Conservation (phyloP, 2,797 vertebrate species). For the Acanthurus lineatus region DNA sequence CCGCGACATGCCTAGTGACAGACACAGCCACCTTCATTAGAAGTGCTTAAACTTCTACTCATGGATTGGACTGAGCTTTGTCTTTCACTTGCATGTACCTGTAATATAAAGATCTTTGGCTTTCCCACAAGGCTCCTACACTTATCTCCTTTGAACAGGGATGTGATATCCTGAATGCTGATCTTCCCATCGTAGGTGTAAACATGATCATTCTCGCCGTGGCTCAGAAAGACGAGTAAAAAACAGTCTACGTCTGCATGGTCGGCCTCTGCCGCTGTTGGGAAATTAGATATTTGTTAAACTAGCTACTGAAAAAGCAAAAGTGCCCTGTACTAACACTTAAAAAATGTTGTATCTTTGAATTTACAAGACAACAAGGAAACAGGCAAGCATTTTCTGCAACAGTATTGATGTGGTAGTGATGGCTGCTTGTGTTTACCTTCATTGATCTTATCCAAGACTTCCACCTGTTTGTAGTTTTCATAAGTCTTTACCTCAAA, state of each 20-base stretch:
- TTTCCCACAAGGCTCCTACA: slow-evolving; percentile 93
- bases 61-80: fast-evolving
- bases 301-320: neutral
- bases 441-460: slow-evolving; percentile 82
- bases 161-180: slow-evolving; percentile 86
- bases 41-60: too few relatives aligned
- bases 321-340: neutral
- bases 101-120: slow-evolving; percentile 97
- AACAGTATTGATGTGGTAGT: neutral
- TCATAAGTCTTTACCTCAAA: slow-evolving; percentile 91
- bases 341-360: neutral
- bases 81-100: slow-evolving; percentile 83
- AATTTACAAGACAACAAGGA: neutral
- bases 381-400: too few relatives aligned
- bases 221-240: slow-evolving; percentile 93
- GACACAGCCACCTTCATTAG: neutral
- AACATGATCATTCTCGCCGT: slow-evolving; percentile 90
- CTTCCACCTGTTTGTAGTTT: slow-evolving; percentile 83
- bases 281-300: slow-evolving; percentile 20
- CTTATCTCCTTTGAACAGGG: slow-evolving; percentile 91
- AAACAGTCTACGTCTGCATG: slow-evolving; percentile 93
- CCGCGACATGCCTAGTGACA: slow-evolving; percentile 91
- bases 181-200: slow-evolving; percentile 89
- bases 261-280: slow-evolving; percentile 84
- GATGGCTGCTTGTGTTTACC: slow-evolving; percentile 80